Evolutionary conservation across 2,888 invertebrate species (phyloP).

Genomic region (Pandemis cinnamomeana): DNA sequence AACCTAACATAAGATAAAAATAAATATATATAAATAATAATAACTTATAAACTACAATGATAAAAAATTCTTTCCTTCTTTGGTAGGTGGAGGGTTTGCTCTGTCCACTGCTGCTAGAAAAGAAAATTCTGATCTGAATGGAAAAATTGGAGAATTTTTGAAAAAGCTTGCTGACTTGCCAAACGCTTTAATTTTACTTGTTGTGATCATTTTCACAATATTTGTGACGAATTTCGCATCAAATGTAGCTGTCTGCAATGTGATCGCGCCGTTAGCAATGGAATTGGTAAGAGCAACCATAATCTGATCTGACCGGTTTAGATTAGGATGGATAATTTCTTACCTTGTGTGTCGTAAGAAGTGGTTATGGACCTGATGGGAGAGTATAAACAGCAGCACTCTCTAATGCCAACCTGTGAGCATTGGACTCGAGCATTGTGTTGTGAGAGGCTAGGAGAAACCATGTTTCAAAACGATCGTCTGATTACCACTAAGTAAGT

Average conservation of each 20-base stretch:
- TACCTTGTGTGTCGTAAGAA: too few species aligned
- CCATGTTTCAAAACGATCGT: too few species aligned
- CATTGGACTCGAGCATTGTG: too few species aligned
- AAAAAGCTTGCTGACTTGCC: slow-evolving; percentile 11
- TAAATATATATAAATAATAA: too few species aligned
- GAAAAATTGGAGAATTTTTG: slow-evolving; percentile 20
- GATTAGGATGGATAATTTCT: too few species aligned
- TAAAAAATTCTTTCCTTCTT: not conserved
- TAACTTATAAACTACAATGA: not conserved
- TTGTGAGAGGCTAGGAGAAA: too few species aligned
- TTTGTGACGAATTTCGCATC: slow-evolving; percentile 74
- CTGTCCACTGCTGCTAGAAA: slow-evolving; percentile 39
- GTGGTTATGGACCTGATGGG: too few species aligned
- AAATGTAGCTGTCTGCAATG: slow-evolving; percentile 67
- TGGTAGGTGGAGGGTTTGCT: slow-evolving; percentile 42
- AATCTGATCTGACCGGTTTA: not conserved
- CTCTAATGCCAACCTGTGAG: too few species aligned
- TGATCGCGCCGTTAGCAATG: slow-evolving; percentile 69
- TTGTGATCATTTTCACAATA: slow-evolving; percentile 53
- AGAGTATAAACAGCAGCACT: too few species aligned
- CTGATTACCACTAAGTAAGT: too few species aligned
- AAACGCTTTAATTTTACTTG: slow-evolving; percentile 20
- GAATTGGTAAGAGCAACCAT: slow-evolving; percentile 59
- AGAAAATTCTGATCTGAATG: slow-evolving; percentile 38
- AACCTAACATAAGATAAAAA: too few species aligned